phyloP scores from a whole-genome alignment of 2,113 vertebrate genomes.

The Puffinus mauretanicus region DNA sequence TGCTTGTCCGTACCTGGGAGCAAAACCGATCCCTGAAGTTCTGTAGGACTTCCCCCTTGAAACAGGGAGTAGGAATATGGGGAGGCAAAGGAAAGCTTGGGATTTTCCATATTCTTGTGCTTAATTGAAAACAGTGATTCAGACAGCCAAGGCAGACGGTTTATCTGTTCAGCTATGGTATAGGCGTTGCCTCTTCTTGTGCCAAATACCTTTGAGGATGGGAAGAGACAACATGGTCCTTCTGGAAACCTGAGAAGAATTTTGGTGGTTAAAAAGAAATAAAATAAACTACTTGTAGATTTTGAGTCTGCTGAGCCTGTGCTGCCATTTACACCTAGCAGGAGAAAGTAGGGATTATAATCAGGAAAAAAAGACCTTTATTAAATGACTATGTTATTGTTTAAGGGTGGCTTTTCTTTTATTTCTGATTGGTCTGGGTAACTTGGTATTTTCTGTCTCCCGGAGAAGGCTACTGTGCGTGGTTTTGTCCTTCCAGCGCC shows the following conservation, averaged over 20 bases:
- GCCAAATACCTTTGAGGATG: conserved; percentile 30
- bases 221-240: not conserved
- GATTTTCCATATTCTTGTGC: conserved; percentile 25
- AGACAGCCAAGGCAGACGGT: not conserved
- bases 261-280: not conserved
- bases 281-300: not conserved
- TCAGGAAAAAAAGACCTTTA: not conserved
- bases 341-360: not conserved
- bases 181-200: conserved; percentile 16
- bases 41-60: not conserved
- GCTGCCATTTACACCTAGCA: not conserved
- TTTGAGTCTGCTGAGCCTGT: not conserved
- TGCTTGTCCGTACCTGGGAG: not conserved
- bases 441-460: not conserved
- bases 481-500: not conserved
- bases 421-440: not conserved
- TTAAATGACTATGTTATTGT: not conserved
- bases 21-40: not conserved
- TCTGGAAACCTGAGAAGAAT: not conserved
- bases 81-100: not conserved
- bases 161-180: conserved; percentile 18
- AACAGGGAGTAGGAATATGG: not conserved
- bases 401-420: not conserved
- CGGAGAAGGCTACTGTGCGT: not conserved
- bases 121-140: conserved; percentile 16